Conservation (phyloP, 2,888 invertebrate species). For the Brachypterus glaber region DNA sequence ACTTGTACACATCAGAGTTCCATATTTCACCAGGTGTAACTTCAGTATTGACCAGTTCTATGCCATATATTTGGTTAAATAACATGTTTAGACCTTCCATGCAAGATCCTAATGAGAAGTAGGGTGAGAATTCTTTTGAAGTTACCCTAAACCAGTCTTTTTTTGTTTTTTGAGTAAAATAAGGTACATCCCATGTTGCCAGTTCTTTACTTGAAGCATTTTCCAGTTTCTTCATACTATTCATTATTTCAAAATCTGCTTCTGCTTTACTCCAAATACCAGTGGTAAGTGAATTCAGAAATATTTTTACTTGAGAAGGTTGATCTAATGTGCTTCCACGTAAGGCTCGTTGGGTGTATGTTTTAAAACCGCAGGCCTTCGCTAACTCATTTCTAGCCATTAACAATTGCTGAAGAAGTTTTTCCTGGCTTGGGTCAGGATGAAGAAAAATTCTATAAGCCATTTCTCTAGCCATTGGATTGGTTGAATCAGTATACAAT, state of each 20-base stretch:
- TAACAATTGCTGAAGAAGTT: slow-evolving; percentile 62
- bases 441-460: slow-evolving; percentile 79
- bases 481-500: slow-evolving; percentile 73
- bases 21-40: slow-evolving; percentile 61
- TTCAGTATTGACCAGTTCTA: slow-evolving; percentile 63
- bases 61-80: slow-evolving; percentile 74
- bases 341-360: slow-evolving; percentile 83
- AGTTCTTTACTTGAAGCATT: slow-evolving; percentile 30
- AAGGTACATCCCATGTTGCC: slow-evolving; percentile 81
- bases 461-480: slow-evolving; percentile 72
- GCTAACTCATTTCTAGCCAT: slow-evolving; percentile 71
- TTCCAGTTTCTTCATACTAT: slow-evolving; percentile 55
- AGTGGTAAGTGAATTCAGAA: slow-evolving; percentile 66
- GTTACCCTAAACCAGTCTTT: slow-evolving; percentile 59
- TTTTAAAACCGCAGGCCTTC: slow-evolving; percentile 75
- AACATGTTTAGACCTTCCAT: slow-evolving; percentile 94
- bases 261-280: slow-evolving; percentile 60
- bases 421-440: slow-evolving; percentile 68
- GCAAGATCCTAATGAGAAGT: slow-evolving; percentile 85
- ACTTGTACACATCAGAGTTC: slow-evolving; percentile 77
- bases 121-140: slow-evolving; percentile 67
- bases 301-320: slow-evolving; percentile 68
- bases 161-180: slow-evolving; percentile 68
- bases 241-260: slow-evolving; percentile 68
- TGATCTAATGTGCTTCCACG: slow-evolving; percentile 79